phyloP scores from a whole-genome alignment of 2,888 invertebrate genomes.

The Clepsis dumicolana region DNA sequence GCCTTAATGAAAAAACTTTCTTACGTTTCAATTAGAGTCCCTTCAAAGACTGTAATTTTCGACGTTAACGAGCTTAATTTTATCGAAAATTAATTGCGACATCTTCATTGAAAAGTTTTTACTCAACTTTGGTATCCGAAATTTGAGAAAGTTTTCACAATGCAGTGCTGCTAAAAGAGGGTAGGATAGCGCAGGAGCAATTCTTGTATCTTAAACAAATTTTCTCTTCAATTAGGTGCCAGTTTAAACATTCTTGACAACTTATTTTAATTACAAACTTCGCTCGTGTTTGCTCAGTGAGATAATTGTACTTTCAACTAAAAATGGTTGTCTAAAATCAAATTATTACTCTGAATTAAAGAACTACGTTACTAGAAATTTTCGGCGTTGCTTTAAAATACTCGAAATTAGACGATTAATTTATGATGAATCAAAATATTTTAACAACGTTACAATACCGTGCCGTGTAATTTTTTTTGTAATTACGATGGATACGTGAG shows the following conservation, averaged over 20 bases:
- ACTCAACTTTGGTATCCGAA: slow-evolving; percentile 45
- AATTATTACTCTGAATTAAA: slow-evolving; percentile 12
- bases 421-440: background rate
- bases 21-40: slow-evolving; percentile 44
- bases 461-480: too few relatives aligned
- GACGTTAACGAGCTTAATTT: slow-evolving; percentile 47
- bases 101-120: slow-evolving; percentile 46
- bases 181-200: background rate
- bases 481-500: too few relatives aligned
- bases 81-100: slow-evolving; percentile 48
- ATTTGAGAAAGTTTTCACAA: slow-evolving; percentile 43
- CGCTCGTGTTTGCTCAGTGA: slow-evolving; percentile 24
- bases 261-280: slow-evolving; percentile 40
- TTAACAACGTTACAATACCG: background rate
- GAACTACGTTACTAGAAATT: background rate
- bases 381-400: background rate
- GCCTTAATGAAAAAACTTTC: slow-evolving; percentile 45
- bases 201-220: slow-evolving; percentile 34
- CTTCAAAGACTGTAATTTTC: slow-evolving; percentile 45
- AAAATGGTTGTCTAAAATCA: slow-evolving; percentile 24
- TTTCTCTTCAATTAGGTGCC: slow-evolving; percentile 38
- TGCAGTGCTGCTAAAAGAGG: slow-evolving; percentile 34
- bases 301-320: background rate
- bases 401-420: background rate
- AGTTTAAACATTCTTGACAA: slow-evolving; percentile 30